These are phyloP conservation scores for Calcarius lapponicus DNA, from an alignment of 2,797 vertebrate genomes.

Conservation along the genomic window DNA sequence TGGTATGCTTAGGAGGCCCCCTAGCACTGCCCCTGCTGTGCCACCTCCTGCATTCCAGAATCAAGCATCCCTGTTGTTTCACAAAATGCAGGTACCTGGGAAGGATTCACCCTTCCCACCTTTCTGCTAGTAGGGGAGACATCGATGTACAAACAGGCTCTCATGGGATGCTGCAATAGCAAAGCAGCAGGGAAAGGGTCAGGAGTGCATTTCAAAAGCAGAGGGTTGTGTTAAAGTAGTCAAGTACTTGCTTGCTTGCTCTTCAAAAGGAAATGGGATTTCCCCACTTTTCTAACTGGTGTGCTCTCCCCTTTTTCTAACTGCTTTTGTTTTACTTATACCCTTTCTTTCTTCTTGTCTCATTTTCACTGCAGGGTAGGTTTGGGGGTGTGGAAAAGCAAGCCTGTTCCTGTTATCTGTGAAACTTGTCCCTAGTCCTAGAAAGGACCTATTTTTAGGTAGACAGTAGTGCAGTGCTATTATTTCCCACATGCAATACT, in stretches of 20 bases:
- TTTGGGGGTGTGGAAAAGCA: background rate
- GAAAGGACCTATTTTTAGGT: slow-evolving; percentile 37
- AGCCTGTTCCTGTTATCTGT: slow-evolving; percentile 18
- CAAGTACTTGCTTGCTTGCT: background rate
- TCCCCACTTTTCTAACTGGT: background rate
- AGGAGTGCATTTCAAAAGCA: background rate
- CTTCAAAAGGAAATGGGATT: background rate
- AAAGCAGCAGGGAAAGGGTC: background rate
- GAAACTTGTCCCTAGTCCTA: background rate
- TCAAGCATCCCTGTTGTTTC: background rate
- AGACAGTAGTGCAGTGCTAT: background rate
- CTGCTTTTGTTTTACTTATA: background rate
- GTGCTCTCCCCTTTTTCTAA: background rate
- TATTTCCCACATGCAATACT: background rate
- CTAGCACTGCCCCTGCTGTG: background rate
- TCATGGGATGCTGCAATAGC: background rate
- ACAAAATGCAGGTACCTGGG: background rate
- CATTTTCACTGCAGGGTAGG: background rate
- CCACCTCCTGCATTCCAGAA: background rate
- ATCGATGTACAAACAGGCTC: background rate
- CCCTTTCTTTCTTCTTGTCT: background rate
- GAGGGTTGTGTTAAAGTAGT: background rate
- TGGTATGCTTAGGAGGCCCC: background rate
- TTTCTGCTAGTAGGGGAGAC: background rate
- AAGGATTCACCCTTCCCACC: background rate